Evolutionary conservation across 2,113 vertebrate genomes (phyloP), one percentile per base, ranked within the genome.

Genomic region (Phaethornis superciliosus): DNA sequence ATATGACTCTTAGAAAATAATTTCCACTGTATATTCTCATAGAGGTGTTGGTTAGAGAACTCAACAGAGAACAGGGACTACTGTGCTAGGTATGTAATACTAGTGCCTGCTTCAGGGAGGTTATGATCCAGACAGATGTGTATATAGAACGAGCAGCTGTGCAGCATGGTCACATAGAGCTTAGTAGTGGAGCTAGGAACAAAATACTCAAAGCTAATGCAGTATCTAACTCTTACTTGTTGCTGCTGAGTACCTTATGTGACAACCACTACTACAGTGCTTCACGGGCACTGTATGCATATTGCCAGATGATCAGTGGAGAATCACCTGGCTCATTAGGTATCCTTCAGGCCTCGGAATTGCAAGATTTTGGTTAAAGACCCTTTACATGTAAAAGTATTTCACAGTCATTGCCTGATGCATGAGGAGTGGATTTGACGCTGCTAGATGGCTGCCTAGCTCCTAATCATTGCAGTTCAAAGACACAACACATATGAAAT

Each of bases 121-220:
- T 67, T 60, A 20, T 56, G 33, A 44, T 19, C 28, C 42, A 81
- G 56, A 27, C 28, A 74, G 79, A 56, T 3, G 3, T 12, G 4
- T 32, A 12, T n/a, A 26, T 12, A 35, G 46, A 59, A 47, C 0
- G 1, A 74, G 32, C 5, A 2, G n/a, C 64, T 65, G 14, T 18
- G 17, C 2, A 0, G 33, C 30, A 33, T 49, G 37, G 37, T 55
- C 49, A 32, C 32, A 71, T 3, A 64, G 3, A 55, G 30, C 6
- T 78, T 63, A 78, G 55, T 18, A 72, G n/a, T 14, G 14, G 37
- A 69, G 28, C 15, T 47, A 70, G 35, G 81, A 85, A 46, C 30
- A 76, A 78, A 58, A 74, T 51, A 12, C 58, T 75, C 68, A 54
- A 14, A 35, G 30, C 10, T 69, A 59, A 63, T 44, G 44, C 12